Base-by-base conservation (phyloP, 1,140 invertebrate genomes). In the Parasteatoda tepidariorum region DNA sequence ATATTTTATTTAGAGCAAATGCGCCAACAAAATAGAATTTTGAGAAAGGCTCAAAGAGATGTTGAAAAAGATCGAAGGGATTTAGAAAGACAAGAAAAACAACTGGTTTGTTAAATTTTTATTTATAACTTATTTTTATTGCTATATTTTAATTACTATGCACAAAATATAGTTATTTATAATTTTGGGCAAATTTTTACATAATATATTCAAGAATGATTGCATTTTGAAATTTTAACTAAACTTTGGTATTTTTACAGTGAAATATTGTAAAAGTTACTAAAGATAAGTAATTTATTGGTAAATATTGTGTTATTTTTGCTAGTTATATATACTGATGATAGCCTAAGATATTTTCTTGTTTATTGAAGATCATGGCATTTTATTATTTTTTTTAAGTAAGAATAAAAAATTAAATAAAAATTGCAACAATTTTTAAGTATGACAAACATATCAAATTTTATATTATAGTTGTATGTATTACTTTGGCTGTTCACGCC, bases 71-170 rank as follows among this genome's bases (percentile, higher is more conserved):
- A 97, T 88, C 91, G 93, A 85, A 88, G 91, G 75, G 92, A 94
- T 86, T 88, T 97, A 75, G 95, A 97, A 89, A 91, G 92, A 86
- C 95, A 97, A 90, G 96, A 97, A 89, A 96, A 96, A 86, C 95
- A 97, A 91, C 88, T 98, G 86, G 94, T 95, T 90, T 89, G 88
- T 87, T 3, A n/a, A 48, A 34, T 31, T 66, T 31, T 66, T 7
- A 5, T 5, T 24, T n/a, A 48, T 9, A 48, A 48, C 15, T 18
- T 24, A 9, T 6, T 7, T 9, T 7, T 5, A n/a, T 7, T 59
- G 15, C 18, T n/a, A 24, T n/a, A n/a, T 59, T 24, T 59, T 59
- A 59, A 9, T 59, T 5, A 7, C 6, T 7, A 24, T 59, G 55
- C 6, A n/a, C n/a, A 4, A n/a, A 59, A 59, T 4, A 24, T 59